Evolutionary conservation across 2,113 vertebrate genomes (phyloP).

Genomic region (Hemichromis elongatus): DNA sequence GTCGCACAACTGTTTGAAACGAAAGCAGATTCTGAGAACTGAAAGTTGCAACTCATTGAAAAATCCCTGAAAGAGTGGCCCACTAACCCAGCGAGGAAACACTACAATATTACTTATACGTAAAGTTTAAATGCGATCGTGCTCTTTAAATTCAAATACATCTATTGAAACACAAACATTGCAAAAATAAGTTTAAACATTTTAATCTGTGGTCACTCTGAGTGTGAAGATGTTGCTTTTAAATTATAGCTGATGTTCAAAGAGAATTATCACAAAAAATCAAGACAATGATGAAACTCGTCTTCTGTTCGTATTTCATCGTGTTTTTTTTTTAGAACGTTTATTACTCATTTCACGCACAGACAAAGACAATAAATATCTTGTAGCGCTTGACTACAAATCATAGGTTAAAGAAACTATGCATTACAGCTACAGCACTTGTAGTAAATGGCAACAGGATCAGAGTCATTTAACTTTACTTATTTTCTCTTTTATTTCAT

Average conservation of each 20-base stretch:
- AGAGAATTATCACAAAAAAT: not conserved
- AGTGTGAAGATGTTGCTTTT: not conserved
- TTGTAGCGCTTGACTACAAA: not conserved
- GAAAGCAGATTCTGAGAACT: not conserved
- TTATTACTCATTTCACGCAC: not conserved
- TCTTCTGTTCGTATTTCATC: not conserved
- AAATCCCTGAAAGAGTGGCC: not conserved
- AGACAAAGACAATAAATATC: not conserved
- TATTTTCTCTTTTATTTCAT: not conserved
- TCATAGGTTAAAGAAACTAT: not conserved
- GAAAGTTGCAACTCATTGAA: not conserved
- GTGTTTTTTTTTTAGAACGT: too few species aligned
- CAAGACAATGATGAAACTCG: not conserved
- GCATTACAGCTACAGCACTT: not conserved
- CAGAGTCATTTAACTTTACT: not conserved
- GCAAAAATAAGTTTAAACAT: rapidly evolving
- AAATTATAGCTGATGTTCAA: not conserved
- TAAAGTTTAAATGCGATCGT: not conserved
- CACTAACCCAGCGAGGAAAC: not conserved
- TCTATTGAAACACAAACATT: not conserved
- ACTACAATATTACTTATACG: not conserved
- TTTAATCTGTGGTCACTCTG: rapidly evolving
- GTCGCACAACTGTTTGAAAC: not conserved
- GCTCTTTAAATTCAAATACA: not conserved
- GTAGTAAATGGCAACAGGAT: not conserved